Evolutionary conservation across 2,113 vertebrate genomes (phyloP), one percentile per base, ranked within the genome.

Genomic region (Mus spicilegus): DNA sequence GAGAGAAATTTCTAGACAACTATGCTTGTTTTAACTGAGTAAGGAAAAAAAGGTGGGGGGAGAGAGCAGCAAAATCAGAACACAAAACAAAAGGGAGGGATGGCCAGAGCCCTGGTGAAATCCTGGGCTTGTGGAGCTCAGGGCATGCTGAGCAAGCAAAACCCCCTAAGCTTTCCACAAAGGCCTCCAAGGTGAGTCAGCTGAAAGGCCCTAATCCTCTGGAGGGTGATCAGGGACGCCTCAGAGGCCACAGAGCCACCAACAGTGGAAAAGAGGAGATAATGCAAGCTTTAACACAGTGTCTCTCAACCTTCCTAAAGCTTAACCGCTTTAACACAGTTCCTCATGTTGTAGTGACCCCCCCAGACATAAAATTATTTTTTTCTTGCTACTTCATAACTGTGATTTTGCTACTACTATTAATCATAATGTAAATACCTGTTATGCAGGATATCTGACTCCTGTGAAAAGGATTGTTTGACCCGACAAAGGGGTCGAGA

Each of bases 101-200:
- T 58, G 69, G 88, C 49, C 54, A 7, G 61, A 77, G 75, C 88
- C 72, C 93, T 42, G 92, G 33, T 97, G 46, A 93, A 92, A 94
- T 86, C 42, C 90, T 90, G 76, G 90, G 12, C 63, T 76, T 81
- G 63, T 16, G 54, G 80, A 89, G 82, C 87, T 92, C 73, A 70
- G 93, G 56, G 85, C 46, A 26, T 96, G 97, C 97, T 98, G 97
- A 97, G 28, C 19, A 51, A 95, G 96, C 97, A 96, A 75, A 95
- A 95, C 61, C 77, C 61, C 82, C 87, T 97, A 97, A 97, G 97
- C 97, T 94, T 84, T 70, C 70, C 95, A 96, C 94, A 96, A 96
- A 97, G 89, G 56, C 88, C 82, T 89, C 95, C 58, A 94, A 95
- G 96, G 95, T 97, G 97, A 98, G 93, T 98, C 97, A 97, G 97